phyloP scores from a whole-genome alignment of 2,113 vertebrate genomes.

The Nymphicus hollandicus region DNA sequence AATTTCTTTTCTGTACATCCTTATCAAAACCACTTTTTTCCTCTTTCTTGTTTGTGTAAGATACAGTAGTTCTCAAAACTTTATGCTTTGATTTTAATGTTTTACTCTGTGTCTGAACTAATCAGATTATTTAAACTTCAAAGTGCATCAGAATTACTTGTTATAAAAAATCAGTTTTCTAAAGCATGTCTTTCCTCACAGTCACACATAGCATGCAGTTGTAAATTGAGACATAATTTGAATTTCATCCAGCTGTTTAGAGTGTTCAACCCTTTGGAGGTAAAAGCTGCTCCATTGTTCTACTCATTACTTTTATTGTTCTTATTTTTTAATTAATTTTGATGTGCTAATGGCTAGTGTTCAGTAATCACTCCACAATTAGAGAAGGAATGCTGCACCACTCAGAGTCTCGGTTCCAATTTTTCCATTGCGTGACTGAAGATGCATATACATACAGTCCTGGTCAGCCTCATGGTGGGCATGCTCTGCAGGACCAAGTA shows the following conservation, averaged over 20 bases:
- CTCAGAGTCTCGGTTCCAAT: neutral
- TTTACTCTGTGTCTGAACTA: neutral
- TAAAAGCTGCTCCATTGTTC: neutral
- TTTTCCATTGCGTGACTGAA: neutral
- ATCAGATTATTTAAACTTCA: neutral
- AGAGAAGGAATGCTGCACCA: neutral
- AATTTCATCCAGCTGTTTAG: neutral
- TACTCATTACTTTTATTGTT: neutral
- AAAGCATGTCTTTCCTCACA: neutral
- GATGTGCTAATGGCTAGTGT: neutral
- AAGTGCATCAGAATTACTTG: neutral
- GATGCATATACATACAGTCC: accelerated
- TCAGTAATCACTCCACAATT: neutral
- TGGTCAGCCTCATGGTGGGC: neutral
- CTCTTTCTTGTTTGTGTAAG: neutral
- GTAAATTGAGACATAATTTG: neutral
- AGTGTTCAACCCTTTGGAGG: neutral
- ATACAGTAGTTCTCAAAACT: neutral
- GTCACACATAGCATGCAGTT: neutral
- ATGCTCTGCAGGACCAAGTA: neutral
- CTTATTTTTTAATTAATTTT: neutral
- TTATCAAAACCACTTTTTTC: neutral
- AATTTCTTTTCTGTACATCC: neutral
- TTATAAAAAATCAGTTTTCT: neutral
- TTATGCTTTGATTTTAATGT: neutral